These are phyloP conservation scores for Cyphomyrus discorhynchus DNA, from an alignment of 2,113 vertebrate species.

Conservation along the genomic window DNA sequence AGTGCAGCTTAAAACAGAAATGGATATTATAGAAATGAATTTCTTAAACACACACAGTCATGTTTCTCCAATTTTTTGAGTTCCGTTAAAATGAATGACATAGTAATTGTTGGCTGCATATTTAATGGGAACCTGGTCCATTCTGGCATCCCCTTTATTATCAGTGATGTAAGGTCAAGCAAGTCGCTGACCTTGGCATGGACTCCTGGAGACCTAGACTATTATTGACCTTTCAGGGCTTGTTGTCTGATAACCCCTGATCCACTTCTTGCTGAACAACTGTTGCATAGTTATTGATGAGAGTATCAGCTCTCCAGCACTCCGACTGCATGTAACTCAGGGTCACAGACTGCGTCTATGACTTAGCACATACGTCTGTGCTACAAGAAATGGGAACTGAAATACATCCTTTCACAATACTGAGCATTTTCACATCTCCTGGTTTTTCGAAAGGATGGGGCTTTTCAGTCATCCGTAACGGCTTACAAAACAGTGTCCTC, in stretches of 20 bases:
- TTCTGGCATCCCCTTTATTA: background rate
- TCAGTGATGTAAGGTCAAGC: background rate
- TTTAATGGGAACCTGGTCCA: background rate
- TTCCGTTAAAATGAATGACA: background rate
- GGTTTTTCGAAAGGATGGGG: background rate
- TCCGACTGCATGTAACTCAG: background rate
- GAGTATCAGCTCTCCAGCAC: background rate
- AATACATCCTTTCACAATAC: background rate
- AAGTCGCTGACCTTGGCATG: constrained; percentile 20
- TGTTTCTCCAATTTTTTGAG: background rate
- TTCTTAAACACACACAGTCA: background rate
- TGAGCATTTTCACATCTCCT: background rate
- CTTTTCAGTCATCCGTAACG: background rate
- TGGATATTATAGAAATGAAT: background rate
- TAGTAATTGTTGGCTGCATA: background rate
- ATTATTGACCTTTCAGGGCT: constrained; percentile 32
- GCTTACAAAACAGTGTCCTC: background rate
- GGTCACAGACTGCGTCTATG: background rate
- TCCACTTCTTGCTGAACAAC: constrained; percentile 18
- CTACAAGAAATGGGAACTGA: background rate
- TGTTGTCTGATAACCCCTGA: constrained; percentile 43
- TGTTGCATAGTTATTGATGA: background rate
- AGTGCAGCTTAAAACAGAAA: background rate
- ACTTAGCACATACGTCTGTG: background rate
- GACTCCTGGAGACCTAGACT: constrained; percentile 41